Percentiles rank a stretch among this genome's conserved stretches.
These are phyloP conservation scores for Chelon auratus DNA, from an alignment of 2,797 vertebrate species.

Conservation along the genomic window DNA sequence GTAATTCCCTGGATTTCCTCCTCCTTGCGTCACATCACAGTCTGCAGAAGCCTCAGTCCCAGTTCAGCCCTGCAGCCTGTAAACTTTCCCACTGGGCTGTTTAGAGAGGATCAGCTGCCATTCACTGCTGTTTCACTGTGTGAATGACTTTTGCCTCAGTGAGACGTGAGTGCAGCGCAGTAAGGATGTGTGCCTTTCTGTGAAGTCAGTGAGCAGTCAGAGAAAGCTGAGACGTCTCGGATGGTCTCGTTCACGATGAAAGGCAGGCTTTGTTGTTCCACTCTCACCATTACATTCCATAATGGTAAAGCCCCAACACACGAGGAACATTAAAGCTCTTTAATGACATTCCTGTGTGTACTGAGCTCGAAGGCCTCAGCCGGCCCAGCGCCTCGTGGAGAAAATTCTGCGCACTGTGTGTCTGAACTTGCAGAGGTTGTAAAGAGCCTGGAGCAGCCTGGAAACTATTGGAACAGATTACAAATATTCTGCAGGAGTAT, in stretches of 20 bases:
- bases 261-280: constrained; percentile 34
- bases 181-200: no score
- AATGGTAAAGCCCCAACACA: constrained; percentile 12
- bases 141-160: no score
- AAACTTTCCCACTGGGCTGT: constrained; percentile 10
- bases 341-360: constrained; percentile 50
- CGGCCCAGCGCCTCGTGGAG: no score
- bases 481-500: no score
- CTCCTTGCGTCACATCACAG: constrained; percentile 16
- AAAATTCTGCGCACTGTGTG: no score
- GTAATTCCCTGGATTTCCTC: constrained; percentile 53
- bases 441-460: background rate
- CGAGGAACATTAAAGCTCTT: constrained; percentile 31
- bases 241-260: background rate
- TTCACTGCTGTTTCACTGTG: no score
- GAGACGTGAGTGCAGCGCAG: no score
- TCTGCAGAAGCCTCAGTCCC: constrained; percentile 43
- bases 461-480: background rate
- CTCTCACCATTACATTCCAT: constrained; percentile 37
- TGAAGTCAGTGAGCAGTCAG: background rate
- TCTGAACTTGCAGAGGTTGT: no score
- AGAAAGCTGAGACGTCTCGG: constrained; percentile 32
- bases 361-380: background rate
- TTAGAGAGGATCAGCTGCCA: constrained; percentile 4
- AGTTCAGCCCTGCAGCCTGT: background rate